phyloP scores from a whole-genome alignment of 2,113 vertebrate genomes.

The Stegostoma tigrinum region DNA sequence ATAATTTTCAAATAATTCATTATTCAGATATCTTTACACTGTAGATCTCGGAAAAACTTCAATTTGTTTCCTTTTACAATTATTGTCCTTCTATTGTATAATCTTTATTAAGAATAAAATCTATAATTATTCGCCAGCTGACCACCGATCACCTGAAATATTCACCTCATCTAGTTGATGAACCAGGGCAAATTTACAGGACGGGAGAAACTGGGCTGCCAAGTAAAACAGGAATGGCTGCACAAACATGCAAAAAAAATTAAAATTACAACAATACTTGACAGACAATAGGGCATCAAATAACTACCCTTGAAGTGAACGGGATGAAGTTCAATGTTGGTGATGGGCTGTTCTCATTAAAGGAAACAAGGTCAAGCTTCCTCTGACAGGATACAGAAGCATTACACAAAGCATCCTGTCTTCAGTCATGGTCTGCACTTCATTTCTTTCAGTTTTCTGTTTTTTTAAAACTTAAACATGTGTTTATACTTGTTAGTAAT shows the following conservation, averaged over 20 bases:
- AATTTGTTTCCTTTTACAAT: background rate
- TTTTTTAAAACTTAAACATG: background rate
- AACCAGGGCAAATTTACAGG: background rate
- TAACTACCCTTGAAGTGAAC: conserved; percentile 14
- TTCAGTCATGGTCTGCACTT: background rate
- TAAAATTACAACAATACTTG: background rate
- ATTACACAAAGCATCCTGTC: conserved; percentile 35
- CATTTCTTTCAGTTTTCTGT: background rate
- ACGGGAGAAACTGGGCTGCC: conserved; percentile 13
- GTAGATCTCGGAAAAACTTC: background rate
- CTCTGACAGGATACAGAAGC: conserved; percentile 28
- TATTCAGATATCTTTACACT: background rate
- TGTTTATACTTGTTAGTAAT: background rate
- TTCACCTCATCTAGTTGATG: background rate
- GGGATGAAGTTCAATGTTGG: conserved; percentile 12
- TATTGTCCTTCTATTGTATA: background rate
- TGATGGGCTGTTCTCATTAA: conserved; percentile 26
- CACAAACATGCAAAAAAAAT: conserved; percentile 2
- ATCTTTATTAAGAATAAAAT: background rate
- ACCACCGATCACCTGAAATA: conserved; percentile 10
- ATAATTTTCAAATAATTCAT: background rate
- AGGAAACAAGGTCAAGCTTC: conserved; percentile 33
- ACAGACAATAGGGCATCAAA: conserved; percentile 33
- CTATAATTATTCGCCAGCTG: background rate
- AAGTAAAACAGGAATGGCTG: conserved; percentile 23